Conservation (phyloP, 1,140 invertebrate genomes). For the Musca vetustissima region DNA sequence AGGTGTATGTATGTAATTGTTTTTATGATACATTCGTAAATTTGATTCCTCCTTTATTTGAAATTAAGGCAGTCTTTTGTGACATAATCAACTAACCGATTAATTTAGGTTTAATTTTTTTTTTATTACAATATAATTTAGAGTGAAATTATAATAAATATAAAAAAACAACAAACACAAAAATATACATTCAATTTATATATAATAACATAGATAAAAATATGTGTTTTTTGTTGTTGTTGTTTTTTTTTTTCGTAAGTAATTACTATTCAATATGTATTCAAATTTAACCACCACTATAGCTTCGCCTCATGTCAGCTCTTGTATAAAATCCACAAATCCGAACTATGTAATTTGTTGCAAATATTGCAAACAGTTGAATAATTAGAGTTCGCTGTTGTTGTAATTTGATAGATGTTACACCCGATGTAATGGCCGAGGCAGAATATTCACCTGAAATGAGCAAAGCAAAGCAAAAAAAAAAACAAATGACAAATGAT, state of each 20-base stretch:
- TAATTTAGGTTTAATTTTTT: background rate
- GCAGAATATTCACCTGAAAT: slow-evolving; percentile 55
- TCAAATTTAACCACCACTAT: slow-evolving; percentile 7
- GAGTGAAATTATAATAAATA: too few species aligned
- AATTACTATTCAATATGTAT: background rate
- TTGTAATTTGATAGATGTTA: background rate
- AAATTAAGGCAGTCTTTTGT: slow-evolving; percentile 19
- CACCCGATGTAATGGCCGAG: slow-evolving; percentile 50
- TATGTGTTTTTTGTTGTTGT: background rate
- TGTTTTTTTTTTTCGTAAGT: background rate
- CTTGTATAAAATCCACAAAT: too few species aligned
- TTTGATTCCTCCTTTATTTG: too few species aligned
- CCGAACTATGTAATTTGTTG: too few species aligned
- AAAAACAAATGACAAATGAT: too few species aligned
- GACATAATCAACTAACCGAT: background rate
- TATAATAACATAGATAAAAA: background rate
- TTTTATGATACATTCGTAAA: too few species aligned
- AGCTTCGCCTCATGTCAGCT: background rate
- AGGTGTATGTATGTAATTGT: too few species aligned
- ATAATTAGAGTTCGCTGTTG: too few species aligned
- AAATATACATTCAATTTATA: background rate
- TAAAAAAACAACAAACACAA: background rate
- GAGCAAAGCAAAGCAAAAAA: background rate
- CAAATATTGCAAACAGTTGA: too few species aligned
- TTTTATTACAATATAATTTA: background rate